Conservation (phyloP, 1,140 invertebrate genomes). For the Caenorhabditis elegans region DNA sequence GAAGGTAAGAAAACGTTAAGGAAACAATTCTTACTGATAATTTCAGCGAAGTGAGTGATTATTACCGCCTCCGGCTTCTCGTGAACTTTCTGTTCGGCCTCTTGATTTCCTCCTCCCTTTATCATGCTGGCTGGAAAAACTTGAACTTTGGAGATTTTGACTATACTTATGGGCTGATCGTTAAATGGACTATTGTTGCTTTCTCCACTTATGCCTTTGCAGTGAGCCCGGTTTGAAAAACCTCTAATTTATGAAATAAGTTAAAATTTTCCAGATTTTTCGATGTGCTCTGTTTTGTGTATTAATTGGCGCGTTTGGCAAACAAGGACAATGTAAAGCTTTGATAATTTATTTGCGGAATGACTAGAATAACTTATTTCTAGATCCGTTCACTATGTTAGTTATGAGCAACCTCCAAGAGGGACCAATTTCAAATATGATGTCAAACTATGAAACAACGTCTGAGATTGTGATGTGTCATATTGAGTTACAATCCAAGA, state of each 20-base stretch:
- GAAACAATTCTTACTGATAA: not conserved
- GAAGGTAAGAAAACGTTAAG: not conserved
- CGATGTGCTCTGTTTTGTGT: slow-evolving; percentile 32
- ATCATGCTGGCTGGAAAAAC: slow-evolving; percentile 29
- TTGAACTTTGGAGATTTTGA: slow-evolving; percentile 36
- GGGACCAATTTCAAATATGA: slow-evolving; percentile 34
- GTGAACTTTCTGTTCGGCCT: slow-evolving; percentile 27
- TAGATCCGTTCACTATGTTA: slow-evolving; percentile 31
- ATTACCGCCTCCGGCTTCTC: slow-evolving; percentile 9
- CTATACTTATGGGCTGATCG: not conserved
- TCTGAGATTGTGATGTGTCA: slow-evolving; percentile 38
- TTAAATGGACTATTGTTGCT: slow-evolving; percentile 17
- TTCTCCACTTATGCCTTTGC: slow-evolving; percentile 23
- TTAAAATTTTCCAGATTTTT: not conserved
- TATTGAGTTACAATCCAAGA: slow-evolving; percentile 29
- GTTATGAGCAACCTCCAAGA: slow-evolving; percentile 31
- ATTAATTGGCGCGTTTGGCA: slow-evolving; percentile 33
- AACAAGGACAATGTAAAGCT: slow-evolving; percentile 36
- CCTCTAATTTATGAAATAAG: not conserved
- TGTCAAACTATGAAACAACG: slow-evolving; percentile 32
- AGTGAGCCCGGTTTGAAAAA: not conserved
- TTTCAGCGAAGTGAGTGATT: slow-evolving; percentile 39
- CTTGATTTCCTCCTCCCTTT: not conserved
- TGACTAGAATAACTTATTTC: not conserved
- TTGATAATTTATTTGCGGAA: not conserved